Base-by-base conservation (phyloP, 2,888 invertebrate genomes). In the Smittia sp. region DNA sequence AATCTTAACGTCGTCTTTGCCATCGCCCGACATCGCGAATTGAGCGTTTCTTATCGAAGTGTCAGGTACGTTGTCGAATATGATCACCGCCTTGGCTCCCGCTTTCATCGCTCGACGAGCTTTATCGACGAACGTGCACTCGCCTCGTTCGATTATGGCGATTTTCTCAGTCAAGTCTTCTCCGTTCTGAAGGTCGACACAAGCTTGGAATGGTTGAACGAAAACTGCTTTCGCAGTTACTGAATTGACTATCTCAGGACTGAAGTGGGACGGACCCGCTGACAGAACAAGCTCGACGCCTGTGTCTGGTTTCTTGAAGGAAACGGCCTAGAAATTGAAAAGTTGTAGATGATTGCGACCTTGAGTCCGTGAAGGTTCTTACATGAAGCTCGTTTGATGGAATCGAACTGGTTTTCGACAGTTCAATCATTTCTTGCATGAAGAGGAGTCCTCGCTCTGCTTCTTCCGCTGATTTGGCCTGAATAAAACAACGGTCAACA, bases 1-100 rank as follows among this genome's bases (percentile, higher is more conserved):
- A 79, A 97, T 95, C 76, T 84, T 86, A 6, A 97, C 91, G 80
- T 96, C 93, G 76, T 92, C 90, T 1, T 84, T 87, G 0, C 94
- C 95, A 82, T 98, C 97, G 1, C 96, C 96, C 0, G 96, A 95
- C 98, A 98, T 98, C 2, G 96, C 95, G 83, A 98, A 98, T 84
- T 96, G 87, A 0, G 93, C 90, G 69, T 86, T 88, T 32, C 88
- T 86, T 58, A 90, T 87, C 73, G 91, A 90, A 39, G 92, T 90
- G 27, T 88, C 91, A 2, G 87, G 85, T 11, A 89, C 86, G 81
- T 95, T 94, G 83, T 95, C 94, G 75, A 92, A 83, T 46, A 98
- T 90, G 77, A 98, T 91, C 18, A 92, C 92, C 20, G 91, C 93
- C 39, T 89, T 83, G 0, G 92, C 96, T 15, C 96, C 58, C 2